Base-by-base conservation (phyloP, 2,888 invertebrate genomes). In the Stramonita haemastoma region DNA sequence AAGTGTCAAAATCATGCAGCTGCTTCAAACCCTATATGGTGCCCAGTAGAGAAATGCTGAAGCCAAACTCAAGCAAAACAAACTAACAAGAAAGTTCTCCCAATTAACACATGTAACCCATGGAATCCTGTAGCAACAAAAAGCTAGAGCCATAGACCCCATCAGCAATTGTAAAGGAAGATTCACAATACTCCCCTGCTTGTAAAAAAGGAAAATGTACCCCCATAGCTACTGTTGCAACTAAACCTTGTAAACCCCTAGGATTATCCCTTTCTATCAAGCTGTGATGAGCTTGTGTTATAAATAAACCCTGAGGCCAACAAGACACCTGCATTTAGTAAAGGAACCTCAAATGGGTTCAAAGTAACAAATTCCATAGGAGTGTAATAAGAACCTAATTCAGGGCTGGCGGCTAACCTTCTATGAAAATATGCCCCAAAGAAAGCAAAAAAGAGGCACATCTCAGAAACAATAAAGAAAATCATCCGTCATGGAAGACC, bases 41-140 rank as follows among this genome's bases (percentile, higher is more conserved):
- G 97, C 85, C 92, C 95, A 93, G 94, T 94, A 70, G 97, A 97
- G 94, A 97, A 97, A 92, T 97, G 97, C 87, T 96, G 95, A 90
- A 95, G 95, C 92, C 95, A 93, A 89, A 96, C 95, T 46, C 97
- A 97, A 36, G 96, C 91, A 93, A 97, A 95, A 94, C 97, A 97
- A 88, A 97, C 93, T 93, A 95, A 89, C 94, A 97, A 93, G 93
- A 97, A 97, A 36, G 96, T 95, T 46, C 97, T 96, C 92, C 97
- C 97, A 95, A 97, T 97, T 93, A 97, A 96, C 84, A 97, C 97
- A 96, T 97, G 97, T 88, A 97, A 29, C 4, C 97, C 97, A 95
- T 98, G 97, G 70, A 98, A 98, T 96, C 97, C 97, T 90, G 97
- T 98, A 89, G 97, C 97, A 95, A 97, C 96, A 97, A 98, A 96